Percentiles rank a stretch among this genome's conserved stretches.
Conservation (phyloP, 2,113 vertebrate genomes). For the Podarcis cretensis region DNA sequence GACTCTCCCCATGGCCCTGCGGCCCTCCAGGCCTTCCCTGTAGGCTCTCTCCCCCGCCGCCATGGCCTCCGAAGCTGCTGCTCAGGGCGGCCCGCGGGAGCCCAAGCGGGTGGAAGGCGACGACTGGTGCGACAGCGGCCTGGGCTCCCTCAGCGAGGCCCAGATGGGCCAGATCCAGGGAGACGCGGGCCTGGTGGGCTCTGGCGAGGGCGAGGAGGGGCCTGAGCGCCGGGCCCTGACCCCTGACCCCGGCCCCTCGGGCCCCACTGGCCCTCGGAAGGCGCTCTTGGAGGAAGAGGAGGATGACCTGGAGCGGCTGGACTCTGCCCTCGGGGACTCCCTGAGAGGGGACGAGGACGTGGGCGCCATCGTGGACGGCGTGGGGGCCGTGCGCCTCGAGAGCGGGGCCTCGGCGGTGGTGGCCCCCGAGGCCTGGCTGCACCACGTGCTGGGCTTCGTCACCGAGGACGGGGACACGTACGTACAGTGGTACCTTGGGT, state of each 20-base stretch:
- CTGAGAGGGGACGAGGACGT: conserved; percentile 59
- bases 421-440: conserved; percentile 60
- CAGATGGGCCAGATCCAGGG: conserved; percentile 49
- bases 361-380: conserved; percentile 50
- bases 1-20: not conserved
- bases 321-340: conserved; percentile 68
- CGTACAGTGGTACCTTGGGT: conserved; percentile 36
- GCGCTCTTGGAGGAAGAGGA: not conserved
- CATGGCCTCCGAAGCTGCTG: not conserved
- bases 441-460: conserved; percentile 76
- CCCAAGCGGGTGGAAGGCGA: conserved; percentile 21
- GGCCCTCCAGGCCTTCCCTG: not conserved
- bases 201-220: not conserved
- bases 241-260: not conserved
- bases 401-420: conserved; percentile 1
- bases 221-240: not conserved
- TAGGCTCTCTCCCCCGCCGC: not conserved
- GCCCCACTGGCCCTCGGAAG: not conserved
- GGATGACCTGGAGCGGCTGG: conserved; percentile 55
- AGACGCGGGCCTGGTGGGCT: not conserved
- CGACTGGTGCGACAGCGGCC: conserved; percentile 84
- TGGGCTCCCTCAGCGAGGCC: conserved; percentile 75
- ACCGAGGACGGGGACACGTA: conserved; percentile 85
- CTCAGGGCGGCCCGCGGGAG: not conserved
- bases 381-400: conserved; percentile 22